Conservation (phyloP, 1,140 invertebrate genomes). For the Thaumetopoea pityocampa region DNA sequence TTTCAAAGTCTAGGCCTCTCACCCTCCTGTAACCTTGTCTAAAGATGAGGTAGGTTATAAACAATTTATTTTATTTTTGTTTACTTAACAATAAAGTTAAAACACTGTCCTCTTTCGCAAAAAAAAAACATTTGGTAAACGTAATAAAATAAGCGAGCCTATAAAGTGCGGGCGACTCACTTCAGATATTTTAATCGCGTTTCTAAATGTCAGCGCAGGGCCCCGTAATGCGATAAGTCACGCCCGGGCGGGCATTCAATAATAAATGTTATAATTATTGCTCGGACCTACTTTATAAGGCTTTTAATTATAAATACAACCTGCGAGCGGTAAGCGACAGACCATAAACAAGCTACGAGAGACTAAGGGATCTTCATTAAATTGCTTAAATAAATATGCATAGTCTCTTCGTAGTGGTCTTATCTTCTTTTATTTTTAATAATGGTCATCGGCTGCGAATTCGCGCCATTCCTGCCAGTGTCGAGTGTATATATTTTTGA, state of each 20-base stretch:
- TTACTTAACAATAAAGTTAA: too few species aligned
- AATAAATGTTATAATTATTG: slow-evolving; percentile 15
- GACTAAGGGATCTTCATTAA: background rate
- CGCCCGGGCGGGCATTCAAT: slow-evolving; percentile 4
- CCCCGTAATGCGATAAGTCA: slow-evolving; percentile 11
- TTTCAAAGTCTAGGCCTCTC: too few species aligned
- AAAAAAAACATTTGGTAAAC: slow-evolving; percentile 10
- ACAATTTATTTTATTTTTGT: too few species aligned
- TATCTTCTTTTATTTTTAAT: too few species aligned
- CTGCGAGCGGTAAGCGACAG: background rate
- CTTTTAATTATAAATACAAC: slow-evolving; percentile 10
- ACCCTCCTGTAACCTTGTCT: too few species aligned
- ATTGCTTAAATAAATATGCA: background rate
- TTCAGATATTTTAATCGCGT: slow-evolving; percentile 12
- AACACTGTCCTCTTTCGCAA: background rate
- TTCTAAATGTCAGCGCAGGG: slow-evolving; percentile 16
- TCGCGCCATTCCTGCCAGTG: too few species aligned
- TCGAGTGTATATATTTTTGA: too few species aligned
- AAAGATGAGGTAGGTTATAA: too few species aligned
- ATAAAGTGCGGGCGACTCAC: background rate
- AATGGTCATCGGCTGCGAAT: too few species aligned
- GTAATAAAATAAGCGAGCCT: slow-evolving; percentile 6
- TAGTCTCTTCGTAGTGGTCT: too few species aligned
- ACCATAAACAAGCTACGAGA: background rate
- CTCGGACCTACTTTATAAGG: slow-evolving; percentile 7